Evolutionary conservation across 2,888 invertebrate species (phyloP).

Genomic region (Phortica magna): DNA sequence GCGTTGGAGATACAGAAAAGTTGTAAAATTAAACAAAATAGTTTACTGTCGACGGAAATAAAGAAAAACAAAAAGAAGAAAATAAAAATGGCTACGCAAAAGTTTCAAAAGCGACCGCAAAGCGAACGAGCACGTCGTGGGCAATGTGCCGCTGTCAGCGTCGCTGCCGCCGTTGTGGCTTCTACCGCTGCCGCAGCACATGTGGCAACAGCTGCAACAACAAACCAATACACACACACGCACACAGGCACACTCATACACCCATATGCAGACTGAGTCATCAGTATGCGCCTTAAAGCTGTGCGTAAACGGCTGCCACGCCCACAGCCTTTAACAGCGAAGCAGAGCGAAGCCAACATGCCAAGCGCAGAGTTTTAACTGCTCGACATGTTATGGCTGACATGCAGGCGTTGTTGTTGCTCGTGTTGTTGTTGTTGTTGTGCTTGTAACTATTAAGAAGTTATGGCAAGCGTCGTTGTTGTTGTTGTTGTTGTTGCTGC

Average conservation of each 20-base stretch:
- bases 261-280: conserved; percentile 4
- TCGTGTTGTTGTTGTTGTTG: conserved; percentile 41
- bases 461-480: conserved; percentile 8
- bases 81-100: conserved; percentile 39
- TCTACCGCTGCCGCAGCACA: background rate
- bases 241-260: conserved; percentile 1
- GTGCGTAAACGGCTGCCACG: conserved; percentile 48
- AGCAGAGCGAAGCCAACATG: conserved; percentile 6
- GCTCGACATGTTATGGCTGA: conserved; percentile 29
- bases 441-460: conserved; percentile 1
- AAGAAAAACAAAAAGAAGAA: background rate
- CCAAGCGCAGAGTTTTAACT: conserved; percentile 18
- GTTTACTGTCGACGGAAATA: background rate
- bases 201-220: conserved; percentile 13
- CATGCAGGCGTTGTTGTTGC: conserved; percentile 39
- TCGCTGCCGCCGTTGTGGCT: background rate
- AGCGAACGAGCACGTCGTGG: conserved; percentile 54
- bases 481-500: conserved; percentile 42
- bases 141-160: conserved; percentile 37
- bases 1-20: background rate
- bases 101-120: conserved; percentile 68
- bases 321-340: conserved; percentile 25
- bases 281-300: conserved; percentile 59
- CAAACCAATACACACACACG: conserved; percentile 19
- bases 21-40: background rate